Evolutionary conservation across 2,888 invertebrate genomes (phyloP).

Genomic region (Meiosimyza platycephala): DNA sequence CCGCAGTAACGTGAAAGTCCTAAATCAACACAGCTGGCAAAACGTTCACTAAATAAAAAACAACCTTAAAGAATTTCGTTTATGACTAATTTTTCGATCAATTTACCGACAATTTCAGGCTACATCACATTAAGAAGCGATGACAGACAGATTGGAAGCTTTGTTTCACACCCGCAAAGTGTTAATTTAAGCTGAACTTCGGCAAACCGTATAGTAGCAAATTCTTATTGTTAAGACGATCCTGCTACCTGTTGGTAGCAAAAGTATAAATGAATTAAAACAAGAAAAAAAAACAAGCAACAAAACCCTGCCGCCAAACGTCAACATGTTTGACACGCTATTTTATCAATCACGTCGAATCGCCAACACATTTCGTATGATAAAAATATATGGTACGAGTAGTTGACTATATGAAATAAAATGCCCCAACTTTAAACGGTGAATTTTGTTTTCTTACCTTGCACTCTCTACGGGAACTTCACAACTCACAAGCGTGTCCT

Average conservation of each 20-base stretch:
- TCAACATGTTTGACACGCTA: slow-evolving; percentile 48
- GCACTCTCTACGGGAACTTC: neutral
- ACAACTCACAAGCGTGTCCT: slow-evolving; percentile 23
- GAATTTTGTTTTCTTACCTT: slow-evolving; percentile 1
- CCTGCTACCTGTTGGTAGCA: neutral
- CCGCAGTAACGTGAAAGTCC: too few relatives aligned
- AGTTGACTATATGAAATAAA: neutral
- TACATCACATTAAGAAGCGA: neutral
- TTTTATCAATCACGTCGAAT: slow-evolving; percentile 59
- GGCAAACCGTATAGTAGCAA: neutral
- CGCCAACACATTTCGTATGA: slow-evolving; percentile 42
- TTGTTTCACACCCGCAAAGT: slow-evolving; percentile 25
- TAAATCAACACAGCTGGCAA: neutral
- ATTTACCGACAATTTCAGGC: neutral
- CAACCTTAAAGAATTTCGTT: neutral
- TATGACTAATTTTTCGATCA: slow-evolving; percentile 14
- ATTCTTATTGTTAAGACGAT: too few relatives aligned
- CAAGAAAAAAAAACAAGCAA: neutral
- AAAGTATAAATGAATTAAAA: neutral
- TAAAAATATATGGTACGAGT: neutral
- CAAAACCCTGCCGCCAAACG: slow-evolving; percentile 42
- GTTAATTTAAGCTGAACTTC: slow-evolving; percentile 26
- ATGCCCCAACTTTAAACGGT: neutral
- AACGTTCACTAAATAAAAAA: neutral
- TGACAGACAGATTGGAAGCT: neutral